Evolutionary conservation across 2,797 vertebrate genomes (phyloP), one percentile per base, ranked within the genome.

Genomic region (Dipus sagitta): DNA sequence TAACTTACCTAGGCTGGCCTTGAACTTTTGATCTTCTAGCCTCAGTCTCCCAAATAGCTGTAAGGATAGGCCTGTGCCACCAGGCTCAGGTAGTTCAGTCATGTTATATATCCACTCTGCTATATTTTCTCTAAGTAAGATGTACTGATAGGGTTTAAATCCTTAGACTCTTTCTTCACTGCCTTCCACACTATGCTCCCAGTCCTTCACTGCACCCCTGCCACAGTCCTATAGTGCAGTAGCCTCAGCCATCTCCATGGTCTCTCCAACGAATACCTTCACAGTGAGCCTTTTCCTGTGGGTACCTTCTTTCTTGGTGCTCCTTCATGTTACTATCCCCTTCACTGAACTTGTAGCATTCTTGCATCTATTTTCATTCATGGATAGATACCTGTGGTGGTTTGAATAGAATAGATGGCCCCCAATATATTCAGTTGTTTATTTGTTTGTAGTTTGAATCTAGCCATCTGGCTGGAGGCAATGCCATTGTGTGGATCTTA

Each of bases 101-200:
- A 82, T 30, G 82, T 83, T 81, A 20, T n/a, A n/a, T 38, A 47
- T 30, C n/a, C 4, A 79, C 6, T 60, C 12, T 6, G n/a, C 65
- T 42, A 6, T 62, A 2, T 60, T 70, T 71, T 87, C 26, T 67
- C 47, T 24, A 79, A 75, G 14, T 30, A 26, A 76, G 38, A 47
- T 86, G 68, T 78, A 21, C 26, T 62, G 30, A 62, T 20, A 21
- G 24, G 9, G 71, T 74, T 52, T 10, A 70, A 20, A 76, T 30
- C 12, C 32, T 74, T 8, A 20, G 38, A 62, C 18, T 9, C 20
- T n/a, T n/a, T 28, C 20, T 47, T 52, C 70, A 88, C 42, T 8
- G 9, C 5, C 9, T 62, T 54, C 15, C 13, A 79, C 42, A 2
- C 17, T 14, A n/a, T 1, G 10, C 7, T n/a, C 9, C 24, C 1